Percentiles rank a stretch among this genome's conserved stretches.
Conservation (phyloP, 2,888 invertebrate genomes). For the Anarsia innoxiella region DNA sequence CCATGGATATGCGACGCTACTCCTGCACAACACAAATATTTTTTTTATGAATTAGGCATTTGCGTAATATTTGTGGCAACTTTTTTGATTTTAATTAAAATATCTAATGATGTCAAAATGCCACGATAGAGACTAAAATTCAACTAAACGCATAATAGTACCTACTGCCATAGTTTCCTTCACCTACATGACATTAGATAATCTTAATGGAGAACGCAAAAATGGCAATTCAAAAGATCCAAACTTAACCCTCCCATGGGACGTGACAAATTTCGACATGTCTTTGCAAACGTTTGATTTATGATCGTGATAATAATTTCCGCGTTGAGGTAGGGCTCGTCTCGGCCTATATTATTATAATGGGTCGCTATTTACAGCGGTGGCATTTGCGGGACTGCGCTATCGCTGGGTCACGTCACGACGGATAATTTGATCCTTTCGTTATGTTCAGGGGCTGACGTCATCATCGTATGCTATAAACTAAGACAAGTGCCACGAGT, state of each 20-base stretch:
- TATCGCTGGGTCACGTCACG: slow-evolving; percentile 32
- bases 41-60: no score
- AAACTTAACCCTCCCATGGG: slow-evolving; percentile 13
- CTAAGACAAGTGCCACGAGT: slow-evolving; percentile 5
- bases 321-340: slow-evolving; percentile 58
- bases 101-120: no score
- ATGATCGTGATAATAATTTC: slow-evolving; percentile 57
- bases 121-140: no score
- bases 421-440: slow-evolving; percentile 10
- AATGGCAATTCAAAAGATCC: slow-evolving; percentile 6
- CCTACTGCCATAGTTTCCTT: no score
- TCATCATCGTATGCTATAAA: background rate
- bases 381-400: slow-evolving; percentile 35
- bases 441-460: background rate
- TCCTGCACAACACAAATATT: slow-evolving; percentile 15
- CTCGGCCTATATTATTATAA: slow-evolving; percentile 37
- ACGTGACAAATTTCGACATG: slow-evolving; percentile 38
- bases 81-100: slow-evolving; percentile 15
- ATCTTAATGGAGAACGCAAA: slow-evolving; percentile 8
- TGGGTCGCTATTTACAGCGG: slow-evolving; percentile 36
- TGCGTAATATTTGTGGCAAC: no score
- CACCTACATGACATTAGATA: no score
- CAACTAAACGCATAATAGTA: no score
- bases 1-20: slow-evolving; percentile 33
- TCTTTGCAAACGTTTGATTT: slow-evolving; percentile 49